Percentiles rank a stretch among this genome's conserved stretches.
Conservation (phyloP, 2,113 vertebrate genomes). For the Xiphophorus couchianus region DNA sequence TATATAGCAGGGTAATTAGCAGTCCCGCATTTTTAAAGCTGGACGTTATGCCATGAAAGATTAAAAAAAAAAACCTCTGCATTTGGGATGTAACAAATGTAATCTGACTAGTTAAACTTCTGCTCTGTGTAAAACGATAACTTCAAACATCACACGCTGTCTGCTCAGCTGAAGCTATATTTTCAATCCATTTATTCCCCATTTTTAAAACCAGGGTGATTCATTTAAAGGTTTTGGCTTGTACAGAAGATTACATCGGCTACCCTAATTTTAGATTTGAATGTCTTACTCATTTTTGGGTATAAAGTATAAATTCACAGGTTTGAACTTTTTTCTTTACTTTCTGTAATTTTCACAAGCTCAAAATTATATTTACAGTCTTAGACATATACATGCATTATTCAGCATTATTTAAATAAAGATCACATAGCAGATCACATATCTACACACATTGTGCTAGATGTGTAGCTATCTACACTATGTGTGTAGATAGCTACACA, state of each 20-base stretch:
- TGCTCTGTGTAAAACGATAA: constrained; percentile 14
- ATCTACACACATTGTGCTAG: too few species aligned
- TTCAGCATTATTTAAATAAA: too few species aligned
- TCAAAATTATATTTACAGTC: neutral
- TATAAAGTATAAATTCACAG: neutral
- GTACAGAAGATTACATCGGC: neutral
- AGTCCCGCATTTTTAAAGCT: constrained; percentile 49
- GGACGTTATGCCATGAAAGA: constrained; percentile 30
- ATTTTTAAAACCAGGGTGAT: neutral
- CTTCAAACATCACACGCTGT: constrained; percentile 27
- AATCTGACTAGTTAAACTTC: constrained; percentile 31
- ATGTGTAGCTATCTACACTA: too few species aligned
- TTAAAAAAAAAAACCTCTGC: constrained; percentile 36
- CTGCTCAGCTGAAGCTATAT: neutral
- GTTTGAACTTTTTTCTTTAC: neutral
- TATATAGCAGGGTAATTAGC: constrained; percentile 56
- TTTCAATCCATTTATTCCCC: neutral
- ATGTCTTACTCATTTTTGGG: neutral
- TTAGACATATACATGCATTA: neutral
- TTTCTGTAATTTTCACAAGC: neutral
- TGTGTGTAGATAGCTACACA: too few species aligned
- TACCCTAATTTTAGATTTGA: neutral
- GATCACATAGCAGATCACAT: too few species aligned
- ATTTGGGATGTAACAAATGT: constrained; percentile 45
- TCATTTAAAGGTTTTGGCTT: neutral